phyloP scores from a whole-genome alignment of 2,113 vertebrate species.

The Phainopepla nitens region DNA sequence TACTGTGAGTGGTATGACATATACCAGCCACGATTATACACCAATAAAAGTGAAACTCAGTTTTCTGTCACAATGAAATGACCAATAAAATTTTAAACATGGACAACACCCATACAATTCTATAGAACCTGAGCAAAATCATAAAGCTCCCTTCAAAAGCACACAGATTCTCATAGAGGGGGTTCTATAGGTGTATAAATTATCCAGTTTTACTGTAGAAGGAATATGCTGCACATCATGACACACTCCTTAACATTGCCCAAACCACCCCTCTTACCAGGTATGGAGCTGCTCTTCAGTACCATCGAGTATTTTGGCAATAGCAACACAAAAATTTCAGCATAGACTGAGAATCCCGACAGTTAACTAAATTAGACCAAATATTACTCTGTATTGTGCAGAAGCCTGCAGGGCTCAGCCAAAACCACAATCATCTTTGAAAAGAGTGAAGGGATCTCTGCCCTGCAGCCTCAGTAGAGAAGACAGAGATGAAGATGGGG shows the following conservation, averaged over 20 bases:
- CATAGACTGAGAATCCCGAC: neutral
- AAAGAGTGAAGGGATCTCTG: neutral
- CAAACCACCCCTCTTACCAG: neutral
- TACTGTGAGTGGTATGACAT: neutral
- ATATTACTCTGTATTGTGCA: neutral
- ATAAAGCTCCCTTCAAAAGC: neutral
- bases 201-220: neutral
- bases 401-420: neutral
- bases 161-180: neutral
- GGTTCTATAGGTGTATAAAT: neutral
- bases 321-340: neutral
- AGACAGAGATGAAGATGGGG: neutral
- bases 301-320: neutral
- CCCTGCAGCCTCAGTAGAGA: neutral
- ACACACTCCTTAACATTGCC: neutral
- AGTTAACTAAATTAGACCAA: neutral
- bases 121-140: neutral
- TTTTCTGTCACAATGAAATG: slow-evolving; percentile 37
- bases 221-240: neutral
- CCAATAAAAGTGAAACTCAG: slow-evolving; percentile 34
- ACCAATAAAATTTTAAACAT: neutral
- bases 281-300: neutral
- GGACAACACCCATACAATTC: neutral
- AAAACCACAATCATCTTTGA: neutral
- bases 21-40: neutral